Percentiles rank a stretch among this genome's conserved stretches.
phyloP scores from a whole-genome alignment of 2,888 invertebrate species.

The Meta bourneti region DNA sequence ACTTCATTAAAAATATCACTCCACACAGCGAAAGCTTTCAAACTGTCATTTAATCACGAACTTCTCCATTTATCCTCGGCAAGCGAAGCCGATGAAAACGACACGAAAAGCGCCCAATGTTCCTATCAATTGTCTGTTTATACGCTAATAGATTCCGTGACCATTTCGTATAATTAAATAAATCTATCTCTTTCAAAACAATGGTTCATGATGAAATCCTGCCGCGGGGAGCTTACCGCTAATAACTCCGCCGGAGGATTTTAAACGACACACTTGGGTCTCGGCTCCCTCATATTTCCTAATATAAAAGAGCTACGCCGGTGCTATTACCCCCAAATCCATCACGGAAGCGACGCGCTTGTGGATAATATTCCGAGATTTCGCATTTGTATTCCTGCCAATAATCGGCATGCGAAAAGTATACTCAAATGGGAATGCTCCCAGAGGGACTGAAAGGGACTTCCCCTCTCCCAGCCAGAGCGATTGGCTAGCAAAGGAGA shows the following conservation, averaged over 20 bases:
- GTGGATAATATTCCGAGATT: slow-evolving; percentile 57
- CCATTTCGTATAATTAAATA: slow-evolving; percentile 46
- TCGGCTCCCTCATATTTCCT: slow-evolving; percentile 63
- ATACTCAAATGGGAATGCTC: slow-evolving; percentile 55
- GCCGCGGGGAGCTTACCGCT: slow-evolving; percentile 21
- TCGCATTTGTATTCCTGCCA: slow-evolving; percentile 73
- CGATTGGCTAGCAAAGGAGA: slow-evolving; percentile 9
- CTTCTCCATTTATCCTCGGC: background rate
- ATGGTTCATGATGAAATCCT: slow-evolving; percentile 32
- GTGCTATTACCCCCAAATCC: slow-evolving; percentile 60
- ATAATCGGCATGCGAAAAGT: slow-evolving; percentile 60
- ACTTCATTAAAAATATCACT: background rate
- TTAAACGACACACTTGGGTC: slow-evolving; percentile 70
- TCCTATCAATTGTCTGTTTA: background rate
- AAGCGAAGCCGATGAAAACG: background rate
- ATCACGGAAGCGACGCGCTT: slow-evolving; percentile 40
- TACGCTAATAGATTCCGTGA: background rate
- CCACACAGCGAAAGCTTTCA: background rate
- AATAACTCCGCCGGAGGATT: slow-evolving; percentile 49
- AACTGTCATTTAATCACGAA: background rate
- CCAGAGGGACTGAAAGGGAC: slow-evolving; percentile 37
- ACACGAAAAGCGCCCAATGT: no score
- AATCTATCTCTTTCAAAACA: slow-evolving; percentile 37
- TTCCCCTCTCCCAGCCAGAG: slow-evolving; percentile 38
- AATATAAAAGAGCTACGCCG: slow-evolving; percentile 40